Conservation (phyloP, 2,888 invertebrate species). For the Lamellibrachia columna region DNA sequence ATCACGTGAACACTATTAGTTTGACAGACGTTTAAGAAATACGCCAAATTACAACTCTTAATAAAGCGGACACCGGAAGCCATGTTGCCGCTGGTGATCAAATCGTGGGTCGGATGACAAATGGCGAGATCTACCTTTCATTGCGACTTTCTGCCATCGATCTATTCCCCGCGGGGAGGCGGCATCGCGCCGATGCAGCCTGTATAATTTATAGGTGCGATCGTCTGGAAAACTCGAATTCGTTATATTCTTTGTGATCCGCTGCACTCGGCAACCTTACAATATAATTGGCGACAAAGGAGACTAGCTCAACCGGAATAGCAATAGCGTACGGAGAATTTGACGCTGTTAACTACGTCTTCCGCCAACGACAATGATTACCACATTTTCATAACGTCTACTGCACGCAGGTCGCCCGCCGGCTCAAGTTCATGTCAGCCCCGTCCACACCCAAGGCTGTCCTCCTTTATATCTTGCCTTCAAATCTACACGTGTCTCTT, state of each 20-base stretch:
- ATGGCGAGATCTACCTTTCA: constrained; percentile 10
- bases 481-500: not conserved
- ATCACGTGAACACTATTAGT: not conserved
- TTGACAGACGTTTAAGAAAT: not conserved
- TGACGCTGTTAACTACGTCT: not conserved
- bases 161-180: not conserved
- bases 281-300: not conserved
- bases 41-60: not conserved
- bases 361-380: not conserved
- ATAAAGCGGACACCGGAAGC: not conserved
- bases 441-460: too few relatives aligned
- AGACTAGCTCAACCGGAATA: not conserved
- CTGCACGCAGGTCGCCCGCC: not conserved
- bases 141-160: not conserved
- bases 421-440: not conserved
- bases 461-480: not conserved
- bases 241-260: constrained; percentile 6
- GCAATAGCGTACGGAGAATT: not conserved
- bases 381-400: not conserved
- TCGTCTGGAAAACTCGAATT: constrained; percentile 4
- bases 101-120: not conserved
- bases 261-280: not conserved
- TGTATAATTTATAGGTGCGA: constrained; percentile 10
- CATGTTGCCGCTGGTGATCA: not conserved
- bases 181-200: not conserved